phyloP scores from a whole-genome alignment of 2,888 invertebrate species.

The Monopis laevigella region DNA sequence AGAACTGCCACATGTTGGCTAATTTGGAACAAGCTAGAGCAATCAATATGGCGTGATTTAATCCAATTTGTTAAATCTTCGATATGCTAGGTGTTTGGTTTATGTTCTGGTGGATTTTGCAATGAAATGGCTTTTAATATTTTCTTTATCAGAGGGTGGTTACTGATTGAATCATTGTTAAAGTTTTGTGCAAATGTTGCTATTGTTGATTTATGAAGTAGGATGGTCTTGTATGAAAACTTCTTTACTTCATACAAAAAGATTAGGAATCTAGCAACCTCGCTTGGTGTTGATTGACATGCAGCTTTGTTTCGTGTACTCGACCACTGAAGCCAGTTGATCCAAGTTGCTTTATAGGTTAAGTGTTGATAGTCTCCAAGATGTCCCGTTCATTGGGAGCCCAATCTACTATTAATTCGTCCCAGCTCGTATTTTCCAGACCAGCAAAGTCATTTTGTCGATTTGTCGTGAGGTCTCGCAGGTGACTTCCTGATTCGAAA shows the following conservation, averaged over 20 bases:
- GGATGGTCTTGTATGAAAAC: constrained; percentile 20
- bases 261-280: constrained; percentile 14
- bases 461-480: background rate
- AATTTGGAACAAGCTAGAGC: constrained; percentile 9
- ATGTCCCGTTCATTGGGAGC: constrained; percentile 13
- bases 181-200: constrained; percentile 19
- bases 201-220: constrained; percentile 23
- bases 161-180: constrained; percentile 9
- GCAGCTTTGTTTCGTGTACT: background rate
- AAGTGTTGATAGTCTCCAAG: constrained; percentile 17
- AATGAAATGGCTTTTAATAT: constrained; percentile 18
- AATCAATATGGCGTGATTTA: background rate
- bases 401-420: constrained; percentile 14
- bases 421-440: constrained; percentile 22
- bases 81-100: background rate
- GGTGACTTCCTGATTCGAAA: background rate
- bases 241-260: constrained; percentile 14
- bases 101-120: constrained; percentile 3
- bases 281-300: background rate
- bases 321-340: constrained; percentile 14
- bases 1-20: constrained; percentile 16
- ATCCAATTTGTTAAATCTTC: constrained; percentile 11
- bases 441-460: constrained; percentile 19
- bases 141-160: constrained; percentile 19
- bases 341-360: constrained; percentile 20